Conservation (phyloP, 2,113 vertebrate genomes). For the Macrotis lagotis region DNA sequence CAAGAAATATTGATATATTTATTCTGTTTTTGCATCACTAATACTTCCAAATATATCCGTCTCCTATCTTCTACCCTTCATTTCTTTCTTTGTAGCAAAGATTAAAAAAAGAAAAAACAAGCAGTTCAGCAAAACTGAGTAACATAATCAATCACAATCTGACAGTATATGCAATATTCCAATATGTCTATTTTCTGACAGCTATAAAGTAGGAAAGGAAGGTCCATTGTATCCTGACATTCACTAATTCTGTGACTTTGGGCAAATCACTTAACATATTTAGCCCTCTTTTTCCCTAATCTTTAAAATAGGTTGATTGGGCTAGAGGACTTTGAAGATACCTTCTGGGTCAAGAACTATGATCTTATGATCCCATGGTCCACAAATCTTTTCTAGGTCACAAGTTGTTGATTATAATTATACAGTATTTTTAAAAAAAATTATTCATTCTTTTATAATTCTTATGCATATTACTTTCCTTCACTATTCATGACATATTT, state of each 20-base stretch:
- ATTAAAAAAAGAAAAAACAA: background rate
- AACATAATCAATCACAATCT: background rate
- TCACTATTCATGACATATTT: too few species aligned
- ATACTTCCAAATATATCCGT: background rate
- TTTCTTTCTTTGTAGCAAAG: background rate
- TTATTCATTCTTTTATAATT: background rate
- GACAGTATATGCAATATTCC: background rate
- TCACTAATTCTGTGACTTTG: background rate
- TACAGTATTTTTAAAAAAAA: background rate
- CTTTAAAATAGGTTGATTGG: background rate
- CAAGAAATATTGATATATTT: background rate
- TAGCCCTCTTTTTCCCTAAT: background rate
- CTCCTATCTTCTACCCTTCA: background rate
- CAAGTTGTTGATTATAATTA: background rate
- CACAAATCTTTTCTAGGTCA: background rate
- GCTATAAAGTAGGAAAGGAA: background rate
- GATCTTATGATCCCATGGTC: background rate
- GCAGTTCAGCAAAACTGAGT: background rate
- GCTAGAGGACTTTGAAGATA: background rate
- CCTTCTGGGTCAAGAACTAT: background rate
- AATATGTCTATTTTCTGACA: background rate
- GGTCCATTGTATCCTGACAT: background rate
- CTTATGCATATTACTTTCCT: background rate
- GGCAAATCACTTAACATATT: background rate
- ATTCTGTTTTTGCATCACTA: background rate